These are phyloP conservation scores for Saturnia pavonia DNA, from an alignment of 2,888 invertebrate species.

Conservation along the genomic window DNA sequence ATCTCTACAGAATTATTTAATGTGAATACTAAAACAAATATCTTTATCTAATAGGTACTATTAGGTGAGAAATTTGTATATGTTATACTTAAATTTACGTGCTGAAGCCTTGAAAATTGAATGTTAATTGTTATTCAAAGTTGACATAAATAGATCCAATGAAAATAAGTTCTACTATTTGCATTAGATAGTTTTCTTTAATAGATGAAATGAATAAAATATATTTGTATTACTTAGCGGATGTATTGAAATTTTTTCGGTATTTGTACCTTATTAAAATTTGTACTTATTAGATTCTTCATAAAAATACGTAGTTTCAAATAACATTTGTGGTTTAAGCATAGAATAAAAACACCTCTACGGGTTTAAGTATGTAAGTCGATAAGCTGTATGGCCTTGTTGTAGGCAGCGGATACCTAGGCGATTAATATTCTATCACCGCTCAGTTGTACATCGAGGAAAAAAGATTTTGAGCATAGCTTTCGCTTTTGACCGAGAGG, in stretches of 20 bases:
- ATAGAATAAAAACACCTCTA: too few species aligned
- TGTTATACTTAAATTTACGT: too few species aligned
- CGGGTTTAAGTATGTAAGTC: constrained; percentile 9
- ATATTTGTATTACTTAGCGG: too few species aligned
- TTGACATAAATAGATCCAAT: too few species aligned
- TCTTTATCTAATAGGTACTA: background rate
- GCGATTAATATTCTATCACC: constrained; percentile 94
- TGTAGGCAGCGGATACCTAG: constrained; percentile 89
- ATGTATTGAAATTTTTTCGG: too few species aligned
- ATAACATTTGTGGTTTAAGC: constrained; percentile 13
- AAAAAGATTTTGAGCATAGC: constrained; percentile 96
- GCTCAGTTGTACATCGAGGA: constrained; percentile 92
- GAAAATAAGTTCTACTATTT: too few species aligned
- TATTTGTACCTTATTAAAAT: too few species aligned
- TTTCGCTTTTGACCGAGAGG: constrained; percentile 96
- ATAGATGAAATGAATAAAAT: too few species aligned
- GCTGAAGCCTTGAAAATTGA: too few species aligned
- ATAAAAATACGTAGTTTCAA: constrained; percentile 9
- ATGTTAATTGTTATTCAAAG: too few species aligned
- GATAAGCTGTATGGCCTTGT: background rate
- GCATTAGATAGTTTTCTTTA: too few species aligned
- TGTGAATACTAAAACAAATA: background rate
- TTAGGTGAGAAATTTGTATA: background rate
- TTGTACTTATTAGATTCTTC: too few species aligned
- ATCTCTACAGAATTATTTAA: background rate